Base-by-base conservation (phyloP, 1,140 invertebrate species). In the Bombus fervidus region DNA sequence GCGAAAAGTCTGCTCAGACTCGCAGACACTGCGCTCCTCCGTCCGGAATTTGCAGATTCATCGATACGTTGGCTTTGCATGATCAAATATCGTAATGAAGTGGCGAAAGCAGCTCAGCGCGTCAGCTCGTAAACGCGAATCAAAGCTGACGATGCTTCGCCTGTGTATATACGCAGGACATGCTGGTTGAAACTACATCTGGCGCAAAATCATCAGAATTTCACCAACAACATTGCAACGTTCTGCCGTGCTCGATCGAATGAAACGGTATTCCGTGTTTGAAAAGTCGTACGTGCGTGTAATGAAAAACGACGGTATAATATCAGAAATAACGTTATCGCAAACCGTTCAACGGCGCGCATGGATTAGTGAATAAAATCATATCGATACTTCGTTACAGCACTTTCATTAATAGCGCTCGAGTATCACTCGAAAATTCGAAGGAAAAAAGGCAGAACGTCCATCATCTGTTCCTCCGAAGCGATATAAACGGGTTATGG, bases 71-170 rank as follows among this genome's bases (percentile, higher is more conserved):
- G 73, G 73, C 80, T 71, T 85, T 81, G 64, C 79, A 73, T 81
- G 88, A 89, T 91, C 89, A 91, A 92, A 91, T 83, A 91, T 85
- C 81, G 83, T 91, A 91, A 92, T 88, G 89, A 91, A 92, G 91
- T 88, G 88, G 81, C 81, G 83, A 85, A 88, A 89, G 72, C 87
- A 88, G 72, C 31, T 41, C 76, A 6, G 81, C 66, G 43, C 74
- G n/a, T 6, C 47, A 53, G 47, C 18, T 53, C 69, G 74, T 68
- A 74, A 83, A 88, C 57, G 69, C 71, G 53, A 47, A 88, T 89
- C 87, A 85, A 81, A 81, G 34, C 41, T 15, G 31, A 77, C 73
- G 59, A 77, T 81, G 75, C 47, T 41, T 15, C 62, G 62, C 73
- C 31, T 12, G 18, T 10, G 22, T 53, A n/a, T 57, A 2, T 15